Percentiles rank a stretch among this genome's conserved stretches.
Conservation (phyloP, 2,113 vertebrate species). For the Saguinus imperator region DNA sequence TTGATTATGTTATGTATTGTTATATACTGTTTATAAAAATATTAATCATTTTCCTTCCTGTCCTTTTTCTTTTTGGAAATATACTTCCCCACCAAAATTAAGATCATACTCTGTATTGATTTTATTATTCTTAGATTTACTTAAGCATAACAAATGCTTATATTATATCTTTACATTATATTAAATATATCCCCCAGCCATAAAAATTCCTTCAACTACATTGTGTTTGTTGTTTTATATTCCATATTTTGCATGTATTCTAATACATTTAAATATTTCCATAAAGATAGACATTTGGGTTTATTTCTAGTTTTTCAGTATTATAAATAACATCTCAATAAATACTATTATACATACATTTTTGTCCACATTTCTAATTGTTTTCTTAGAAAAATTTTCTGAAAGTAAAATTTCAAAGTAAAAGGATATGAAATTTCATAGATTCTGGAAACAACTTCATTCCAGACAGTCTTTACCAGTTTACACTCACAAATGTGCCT, state of each 20-base stretch:
- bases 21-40: background rate
- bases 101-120: background rate
- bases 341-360: background rate
- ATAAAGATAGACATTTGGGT: background rate
- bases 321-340: constrained; percentile 29
- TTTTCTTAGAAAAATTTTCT: background rate
- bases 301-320: background rate
- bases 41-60: background rate
- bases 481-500: background rate
- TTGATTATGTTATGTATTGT: background rate
- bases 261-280: background rate
- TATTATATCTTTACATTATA: background rate
- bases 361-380: background rate
- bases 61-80: background rate
- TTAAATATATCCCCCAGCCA: background rate
- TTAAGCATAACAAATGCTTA: background rate
- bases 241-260: background rate
- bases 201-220: background rate
- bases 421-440: background rate
- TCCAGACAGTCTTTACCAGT: background rate
- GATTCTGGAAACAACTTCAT: background rate
- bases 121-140: background rate
- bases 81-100: background rate
- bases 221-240: background rate
- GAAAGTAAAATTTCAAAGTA: background rate